A percentile compares a stretch with the other conserved stretches of the same genome.
Conservation (phyloP, 2,797 vertebrate species). For the Amblyopsis hoosieri region DNA sequence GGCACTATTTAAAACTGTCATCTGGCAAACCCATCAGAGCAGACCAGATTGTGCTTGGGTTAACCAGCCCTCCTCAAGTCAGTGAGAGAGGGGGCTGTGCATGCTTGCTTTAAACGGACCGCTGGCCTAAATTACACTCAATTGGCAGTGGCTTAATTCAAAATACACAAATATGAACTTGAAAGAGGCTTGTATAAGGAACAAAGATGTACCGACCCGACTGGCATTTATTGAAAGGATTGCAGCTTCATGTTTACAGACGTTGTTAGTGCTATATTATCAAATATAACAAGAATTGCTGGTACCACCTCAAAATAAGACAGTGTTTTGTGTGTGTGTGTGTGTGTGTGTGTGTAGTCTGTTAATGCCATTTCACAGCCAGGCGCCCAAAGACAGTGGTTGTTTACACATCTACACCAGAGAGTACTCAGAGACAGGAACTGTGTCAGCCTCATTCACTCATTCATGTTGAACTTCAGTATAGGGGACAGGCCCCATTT, state of each 20-base stretch:
- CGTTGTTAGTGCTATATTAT: conserved; percentile 51
- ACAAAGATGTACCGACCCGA: conserved; percentile 26
- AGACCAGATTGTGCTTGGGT: conserved; percentile 16
- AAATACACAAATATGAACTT: conserved; percentile 27
- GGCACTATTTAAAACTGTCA: conserved; percentile 53
- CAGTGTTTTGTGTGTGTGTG: conserved; percentile 1
- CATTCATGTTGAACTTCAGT: conserved; percentile 49
- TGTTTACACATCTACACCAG: conserved; percentile 5
- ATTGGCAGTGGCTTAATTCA: conserved; percentile 41
- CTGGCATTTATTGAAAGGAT: conserved; percentile 30
- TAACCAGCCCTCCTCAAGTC: conserved; percentile 7
- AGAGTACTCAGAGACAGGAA: conserved; percentile 10
- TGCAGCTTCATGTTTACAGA: conserved; percentile 42
- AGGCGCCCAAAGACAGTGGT: conserved; percentile 18
- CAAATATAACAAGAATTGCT: conserved; percentile 46
- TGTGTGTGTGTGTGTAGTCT: background rate
- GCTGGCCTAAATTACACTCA: conserved; percentile 18
- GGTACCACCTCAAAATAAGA: conserved; percentile 2
- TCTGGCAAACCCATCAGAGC: conserved; percentile 44
- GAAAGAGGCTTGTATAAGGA: conserved; percentile 39
- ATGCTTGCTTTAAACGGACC: background rate
- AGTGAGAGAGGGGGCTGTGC: background rate
- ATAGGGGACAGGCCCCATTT: conserved; percentile 54
- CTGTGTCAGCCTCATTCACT: conserved; percentile 18
- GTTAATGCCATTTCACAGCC: conserved; percentile 30